Percentiles rank a stretch among this genome's conserved stretches.
Evolutionary conservation across 2,113 vertebrate genomes (phyloP).

Genomic region (Bolborhynchus lineola): DNA sequence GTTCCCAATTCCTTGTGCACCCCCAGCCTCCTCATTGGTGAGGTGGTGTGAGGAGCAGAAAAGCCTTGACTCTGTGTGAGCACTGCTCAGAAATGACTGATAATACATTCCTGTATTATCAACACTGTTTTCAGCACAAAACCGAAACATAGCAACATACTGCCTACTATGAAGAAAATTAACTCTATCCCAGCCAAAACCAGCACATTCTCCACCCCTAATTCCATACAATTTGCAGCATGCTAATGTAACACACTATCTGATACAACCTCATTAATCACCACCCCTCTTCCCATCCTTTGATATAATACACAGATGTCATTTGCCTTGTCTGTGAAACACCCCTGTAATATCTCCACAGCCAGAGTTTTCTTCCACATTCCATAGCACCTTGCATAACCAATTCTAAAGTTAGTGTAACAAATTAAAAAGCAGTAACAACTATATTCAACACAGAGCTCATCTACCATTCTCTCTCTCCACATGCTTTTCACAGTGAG

Average conservation of each 20-base stretch:
- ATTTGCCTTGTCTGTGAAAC: not conserved
- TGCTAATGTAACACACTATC: not conserved
- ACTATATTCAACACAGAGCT: not conserved
- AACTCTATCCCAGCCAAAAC: not conserved
- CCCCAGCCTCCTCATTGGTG: not conserved
- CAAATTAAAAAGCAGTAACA: not conserved
- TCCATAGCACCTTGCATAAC: not conserved
- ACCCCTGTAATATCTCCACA: not conserved
- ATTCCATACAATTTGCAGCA: not conserved
- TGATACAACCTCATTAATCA: not conserved
- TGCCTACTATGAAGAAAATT: not conserved
- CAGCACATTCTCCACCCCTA: not conserved
- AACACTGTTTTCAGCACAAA: not conserved
- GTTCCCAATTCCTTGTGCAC: not conserved
- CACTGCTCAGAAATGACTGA: not conserved
- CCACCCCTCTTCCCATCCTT: not conserved
- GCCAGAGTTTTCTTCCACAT: not conserved
- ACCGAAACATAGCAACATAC: not conserved
- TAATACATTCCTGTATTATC: not conserved
- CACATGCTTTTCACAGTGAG: not conserved
- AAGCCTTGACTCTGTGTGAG: not conserved
- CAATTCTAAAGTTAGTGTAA: not conserved
- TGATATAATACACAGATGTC: not conserved
- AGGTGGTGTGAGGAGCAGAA: not conserved
- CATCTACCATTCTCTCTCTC: not conserved